Base-by-base conservation (phyloP, 2,888 invertebrate genomes). In the Petrolisthes manimaculis region DNA sequence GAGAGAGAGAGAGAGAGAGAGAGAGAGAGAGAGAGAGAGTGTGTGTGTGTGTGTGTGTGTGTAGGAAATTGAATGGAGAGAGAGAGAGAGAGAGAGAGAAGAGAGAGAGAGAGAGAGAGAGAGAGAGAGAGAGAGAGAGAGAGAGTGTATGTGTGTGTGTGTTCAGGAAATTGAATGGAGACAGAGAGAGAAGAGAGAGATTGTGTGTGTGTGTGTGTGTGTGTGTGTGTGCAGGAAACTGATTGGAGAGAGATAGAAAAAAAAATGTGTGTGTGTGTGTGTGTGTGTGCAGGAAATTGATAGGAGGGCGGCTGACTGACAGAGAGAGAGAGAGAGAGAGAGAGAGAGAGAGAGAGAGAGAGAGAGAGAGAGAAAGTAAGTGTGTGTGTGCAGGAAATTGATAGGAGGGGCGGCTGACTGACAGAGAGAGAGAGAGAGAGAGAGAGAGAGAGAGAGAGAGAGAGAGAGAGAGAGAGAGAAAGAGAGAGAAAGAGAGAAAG, bases 321-420 rank as follows among this genome's bases (percentile, higher is more conserved):
- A 74, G 12, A 74, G 74, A 74, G 74, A 74, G 74, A 74, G 74
- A n/a, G 74, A 74, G 74, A 74, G 74, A n/a, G 74, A 74, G 74
- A 74, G 74, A 74, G 74, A 74, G 8, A 74, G 74, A 74, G 74
- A 74, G 74, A 74, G 61, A 14, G 61, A 14, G 61, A n/a, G 21
- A n/a, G 5, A 74, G 5, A n/a, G 21, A 74, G 12, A n/a, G 21
- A 5, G 8, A n/a, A n/a, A n/a, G 14, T 6, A n/a, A 74, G 74
- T 5, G 74, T 6, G n/a, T 14, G n/a, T 5, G n/a, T n/a, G 21
- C 5, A n/a, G n/a, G 74, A 74, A 21, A 74, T 14, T 14, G 74
- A 74, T 8, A 74, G 74, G 21, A 5, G 21, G 61, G 14, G 61
- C 8, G 61, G 14, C 9, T 9, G 61, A 61, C 9, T 9, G 61